These are phyloP conservation scores for Daboia siamensis DNA, from an alignment of 2,113 vertebrate species.

Conservation along the genomic window DNA sequence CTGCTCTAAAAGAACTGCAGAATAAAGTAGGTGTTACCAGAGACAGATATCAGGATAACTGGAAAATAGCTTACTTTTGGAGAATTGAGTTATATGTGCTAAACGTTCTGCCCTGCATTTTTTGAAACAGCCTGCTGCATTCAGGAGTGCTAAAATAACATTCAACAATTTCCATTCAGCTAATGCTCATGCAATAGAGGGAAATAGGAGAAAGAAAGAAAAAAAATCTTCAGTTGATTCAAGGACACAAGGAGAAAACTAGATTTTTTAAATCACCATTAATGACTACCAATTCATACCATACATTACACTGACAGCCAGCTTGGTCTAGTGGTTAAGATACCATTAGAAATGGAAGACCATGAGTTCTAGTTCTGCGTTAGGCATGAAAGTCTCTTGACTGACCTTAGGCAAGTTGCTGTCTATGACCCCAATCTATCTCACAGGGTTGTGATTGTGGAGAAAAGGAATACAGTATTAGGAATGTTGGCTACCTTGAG, in stretches of 20 bases:
- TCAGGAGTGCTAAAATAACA: neutral
- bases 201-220: neutral
- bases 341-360: no score
- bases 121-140: neutral
- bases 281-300: neutral
- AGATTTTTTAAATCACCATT: no score
- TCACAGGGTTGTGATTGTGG: no score
- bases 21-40: neutral
- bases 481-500: no score
- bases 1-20: neutral
- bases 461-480: no score
- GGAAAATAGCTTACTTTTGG: neutral
- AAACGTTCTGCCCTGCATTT: neutral
- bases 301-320: no score
- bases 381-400: no score
- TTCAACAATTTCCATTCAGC: neutral
- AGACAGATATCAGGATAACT: neutral
- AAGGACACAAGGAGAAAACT: no score
- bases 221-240: neutral
- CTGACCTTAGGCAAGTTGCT: no score
- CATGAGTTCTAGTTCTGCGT: no score
- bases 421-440: no score
- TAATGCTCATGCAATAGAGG: neutral
- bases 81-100: neutral
- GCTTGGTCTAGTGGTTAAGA: no score